Percentiles rank a stretch among this genome's conserved stretches.
These are phyloP conservation scores for Amblyornis subalaris DNA, from an alignment of 2,113 vertebrate species.

Conservation along the genomic window DNA sequence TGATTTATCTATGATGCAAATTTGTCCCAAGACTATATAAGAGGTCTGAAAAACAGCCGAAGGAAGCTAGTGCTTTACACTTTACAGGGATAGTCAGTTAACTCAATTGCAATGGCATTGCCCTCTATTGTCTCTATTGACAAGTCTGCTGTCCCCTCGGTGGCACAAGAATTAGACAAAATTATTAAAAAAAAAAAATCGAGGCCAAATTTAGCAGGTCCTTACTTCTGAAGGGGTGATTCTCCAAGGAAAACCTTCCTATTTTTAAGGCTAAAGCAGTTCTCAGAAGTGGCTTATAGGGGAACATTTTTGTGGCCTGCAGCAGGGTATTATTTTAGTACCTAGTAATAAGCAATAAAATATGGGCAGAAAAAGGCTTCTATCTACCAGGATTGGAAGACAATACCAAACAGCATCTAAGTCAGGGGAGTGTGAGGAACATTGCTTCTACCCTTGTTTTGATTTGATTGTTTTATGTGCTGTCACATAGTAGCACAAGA, in stretches of 20 bases:
- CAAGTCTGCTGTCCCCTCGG: not conserved
- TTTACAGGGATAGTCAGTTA: not conserved
- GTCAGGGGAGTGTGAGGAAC: not conserved
- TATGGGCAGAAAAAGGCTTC: not conserved
- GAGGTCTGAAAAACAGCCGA: not conserved
- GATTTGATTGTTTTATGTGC: not conserved
- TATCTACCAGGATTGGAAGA: not conserved
- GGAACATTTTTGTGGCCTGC: slow-evolving; percentile 41
- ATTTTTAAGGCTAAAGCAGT: not conserved
- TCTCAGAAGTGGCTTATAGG: slow-evolving; percentile 30
- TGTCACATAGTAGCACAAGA: not conserved
- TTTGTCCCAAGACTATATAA: not conserved
- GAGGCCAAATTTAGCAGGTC: not conserved
- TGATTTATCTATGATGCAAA: not conserved
- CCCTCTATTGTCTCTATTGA: not conserved
- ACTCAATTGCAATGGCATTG: not conserved
- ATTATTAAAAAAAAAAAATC: not conserved
- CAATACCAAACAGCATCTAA: not conserved
- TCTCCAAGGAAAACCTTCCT: not conserved
- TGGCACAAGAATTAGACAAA: not conserved
- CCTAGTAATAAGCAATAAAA: slow-evolving; percentile 32
- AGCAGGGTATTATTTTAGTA: slow-evolving; percentile 48
- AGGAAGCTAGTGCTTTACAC: not conserved
- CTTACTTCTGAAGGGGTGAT: not conserved
- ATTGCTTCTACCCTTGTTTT: not conserved